A percentile compares a stretch with the other conserved stretches of the same genome.
Conservation (phyloP, 2,113 vertebrate species). For the Tragelaphus scriptus region DNA sequence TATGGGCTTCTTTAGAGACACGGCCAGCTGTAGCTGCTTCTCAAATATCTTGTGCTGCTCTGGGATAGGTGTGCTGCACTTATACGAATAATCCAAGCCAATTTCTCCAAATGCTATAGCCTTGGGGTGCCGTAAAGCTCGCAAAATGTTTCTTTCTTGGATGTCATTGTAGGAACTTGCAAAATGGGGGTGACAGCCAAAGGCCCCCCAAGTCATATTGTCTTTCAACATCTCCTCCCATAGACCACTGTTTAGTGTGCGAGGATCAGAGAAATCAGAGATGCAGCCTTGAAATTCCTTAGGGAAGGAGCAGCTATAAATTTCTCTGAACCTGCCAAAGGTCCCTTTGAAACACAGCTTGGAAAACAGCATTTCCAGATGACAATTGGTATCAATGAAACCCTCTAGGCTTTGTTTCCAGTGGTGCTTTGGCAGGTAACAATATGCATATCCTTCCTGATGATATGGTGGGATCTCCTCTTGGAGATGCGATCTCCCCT, state of each 20-base stretch:
- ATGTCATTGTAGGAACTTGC: constrained; percentile 80
- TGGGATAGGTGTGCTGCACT: constrained; percentile 78
- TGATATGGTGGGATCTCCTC: not conserved
- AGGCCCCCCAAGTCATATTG: constrained; percentile 89
- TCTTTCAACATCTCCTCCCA: constrained; percentile 87
- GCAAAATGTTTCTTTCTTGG: constrained; percentile 81
- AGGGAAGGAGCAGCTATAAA: constrained; percentile 79
- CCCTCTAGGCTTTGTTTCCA: constrained; percentile 28
- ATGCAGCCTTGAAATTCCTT: constrained; percentile 87
- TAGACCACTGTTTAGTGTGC: constrained; percentile 73
- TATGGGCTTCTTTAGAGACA: constrained; percentile 85
- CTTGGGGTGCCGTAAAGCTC: constrained; percentile 87
- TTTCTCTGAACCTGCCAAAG: constrained; percentile 79
- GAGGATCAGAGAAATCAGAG: constrained; percentile 88
- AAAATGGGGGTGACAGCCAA: constrained; percentile 93
- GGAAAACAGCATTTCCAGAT: constrained; percentile 88
- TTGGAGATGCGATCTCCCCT: not conserved
- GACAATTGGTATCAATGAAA: constrained; percentile 91
- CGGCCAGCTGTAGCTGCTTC: constrained; percentile 84
- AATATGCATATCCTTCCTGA: not conserved
- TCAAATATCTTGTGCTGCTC: constrained; percentile 87
- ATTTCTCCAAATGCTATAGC: constrained; percentile 90
- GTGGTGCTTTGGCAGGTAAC: not conserved
- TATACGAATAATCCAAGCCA: constrained; percentile 89
- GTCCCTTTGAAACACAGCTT: constrained; percentile 82